Base-by-base conservation (phyloP, 2,797 vertebrate genomes). In the Scleropages formosus region DNA sequence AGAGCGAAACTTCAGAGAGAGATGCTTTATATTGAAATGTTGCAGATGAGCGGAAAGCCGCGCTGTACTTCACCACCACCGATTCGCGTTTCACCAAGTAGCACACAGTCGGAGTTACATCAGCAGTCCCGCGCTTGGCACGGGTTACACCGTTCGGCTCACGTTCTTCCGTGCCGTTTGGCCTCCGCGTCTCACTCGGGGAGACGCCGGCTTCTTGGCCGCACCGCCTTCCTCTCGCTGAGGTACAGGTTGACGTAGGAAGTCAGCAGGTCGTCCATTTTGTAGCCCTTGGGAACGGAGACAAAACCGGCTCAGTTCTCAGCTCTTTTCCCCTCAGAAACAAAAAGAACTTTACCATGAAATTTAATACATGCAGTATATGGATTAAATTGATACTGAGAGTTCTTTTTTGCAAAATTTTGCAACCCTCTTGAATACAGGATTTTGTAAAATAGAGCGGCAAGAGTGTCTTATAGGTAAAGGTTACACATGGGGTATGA, bases 231-330 rank as follows among this genome's bases (percentile, higher is more conserved):
- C 75, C 76, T 85, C 76, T 92, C 92, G 51, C 64, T 85, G 86
- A 95, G 80, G 80, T 96, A 90, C 87, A 94, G 90, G 80, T 78
- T 92, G 71, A 96, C 93, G 0, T 98, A 98, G 0, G 98, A 98
- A 16, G 95, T 96, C 85, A 99, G 82, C 58, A 99, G 91, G 83
- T 99, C 98, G 0, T 99, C 98, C 92, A 99, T 98, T 91, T 99
- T 99, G 91, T 99, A 99, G 76, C 97, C 96, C 97, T 99, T 84
- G 44, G 16, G 12, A 76, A 71, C n/a, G 15, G 69, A 27, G 53
- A 51, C 51, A 6, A 60, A 60, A 71, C 20, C 26, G 49, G 65
- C 68, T 27, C 10, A 49, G 22, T 68, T 10, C 47, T 68, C 46
- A 49, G 31, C 31, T 6, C n/a, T 24, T 31, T 46, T 31, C 18